Conservation (phyloP, 2,888 invertebrate genomes). For the Thymelicus sylvestris region DNA sequence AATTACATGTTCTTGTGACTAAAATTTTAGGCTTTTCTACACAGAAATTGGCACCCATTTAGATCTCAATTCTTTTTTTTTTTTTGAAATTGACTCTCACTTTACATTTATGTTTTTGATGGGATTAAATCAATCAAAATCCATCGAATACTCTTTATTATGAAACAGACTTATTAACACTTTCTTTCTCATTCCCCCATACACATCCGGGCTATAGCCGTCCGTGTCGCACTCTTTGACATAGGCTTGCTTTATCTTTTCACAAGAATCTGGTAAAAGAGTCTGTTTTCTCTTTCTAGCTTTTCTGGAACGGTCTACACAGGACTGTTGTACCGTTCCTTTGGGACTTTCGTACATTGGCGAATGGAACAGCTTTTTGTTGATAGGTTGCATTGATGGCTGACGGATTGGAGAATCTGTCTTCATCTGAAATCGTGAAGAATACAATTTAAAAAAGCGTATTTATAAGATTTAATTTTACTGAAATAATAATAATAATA, state of each 20-base stretch:
- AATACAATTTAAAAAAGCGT: slow-evolving; percentile 15
- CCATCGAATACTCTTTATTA: slow-evolving; percentile 71
- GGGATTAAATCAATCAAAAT: slow-evolving; percentile 47
- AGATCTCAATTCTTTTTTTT: no score
- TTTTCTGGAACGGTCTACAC: slow-evolving; percentile 48
- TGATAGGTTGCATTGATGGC: slow-evolving; percentile 60
- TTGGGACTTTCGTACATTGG: slow-evolving; percentile 54
- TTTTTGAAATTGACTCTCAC: no score
- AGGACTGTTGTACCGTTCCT: slow-evolving; percentile 39
- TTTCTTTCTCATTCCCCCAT: slow-evolving; percentile 64
- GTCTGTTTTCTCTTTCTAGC: slow-evolving; percentile 64
- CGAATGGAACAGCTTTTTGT: slow-evolving; percentile 73
- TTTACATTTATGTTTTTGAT: no score
- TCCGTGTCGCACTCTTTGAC: slow-evolving; percentile 65
- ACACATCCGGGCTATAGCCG: slow-evolving; percentile 56
- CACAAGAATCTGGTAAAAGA: slow-evolving; percentile 59
- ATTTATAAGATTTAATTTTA: no score
- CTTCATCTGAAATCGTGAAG: slow-evolving; percentile 62
- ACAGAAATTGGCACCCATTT: no score
- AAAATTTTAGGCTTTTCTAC: no score
- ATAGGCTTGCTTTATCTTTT: slow-evolving; percentile 64
- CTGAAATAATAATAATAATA: no score
- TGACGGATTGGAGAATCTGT: slow-evolving; percentile 69
- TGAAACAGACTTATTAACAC: slow-evolving; percentile 69
- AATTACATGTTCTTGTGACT: no score